A percentile compares a stretch with the other conserved stretches of the same genome.
Evolutionary conservation across 2,113 vertebrate species (phyloP).

Genomic region (Stomatorhinus ivindoensis): DNA sequence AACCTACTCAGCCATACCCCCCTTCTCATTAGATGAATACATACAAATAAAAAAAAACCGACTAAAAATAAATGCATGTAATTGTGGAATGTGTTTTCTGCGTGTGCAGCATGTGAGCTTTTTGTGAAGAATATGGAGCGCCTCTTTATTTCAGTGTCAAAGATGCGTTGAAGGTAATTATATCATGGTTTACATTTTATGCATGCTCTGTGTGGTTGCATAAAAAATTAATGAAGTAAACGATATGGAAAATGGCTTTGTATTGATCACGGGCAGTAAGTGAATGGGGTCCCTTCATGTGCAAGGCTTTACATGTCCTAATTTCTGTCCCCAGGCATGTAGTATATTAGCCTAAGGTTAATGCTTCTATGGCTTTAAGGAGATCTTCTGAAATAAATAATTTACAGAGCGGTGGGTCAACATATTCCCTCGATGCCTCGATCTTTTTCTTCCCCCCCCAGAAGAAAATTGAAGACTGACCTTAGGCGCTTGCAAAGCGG

Average conservation of each 20-base stretch:
- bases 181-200: constrained; percentile 2
- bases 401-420: not conserved
- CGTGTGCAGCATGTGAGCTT: not conserved
- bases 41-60: not conserved
- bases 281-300: not conserved
- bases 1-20: not conserved
- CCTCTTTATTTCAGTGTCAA: not conserved
- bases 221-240: constrained; percentile 7
- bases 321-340: not conserved
- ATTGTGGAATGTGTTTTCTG: not conserved
- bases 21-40: not conserved
- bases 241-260: not conserved
- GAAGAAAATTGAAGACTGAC: not conserved
- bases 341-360: not conserved
- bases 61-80: not conserved
- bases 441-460: not conserved
- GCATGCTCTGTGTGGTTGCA: not conserved
- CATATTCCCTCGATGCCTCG: not conserved
- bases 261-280: not conserved
- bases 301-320: not conserved
- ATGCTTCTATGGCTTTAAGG: not conserved
- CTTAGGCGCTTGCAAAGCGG: not conserved
- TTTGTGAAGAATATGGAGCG: not conserved
- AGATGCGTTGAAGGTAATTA: not conserved
- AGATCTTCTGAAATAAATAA: not conserved